Evolutionary conservation across 2,888 invertebrate genomes (phyloP).

Genomic region (Synanthedon formicaeformis): DNA sequence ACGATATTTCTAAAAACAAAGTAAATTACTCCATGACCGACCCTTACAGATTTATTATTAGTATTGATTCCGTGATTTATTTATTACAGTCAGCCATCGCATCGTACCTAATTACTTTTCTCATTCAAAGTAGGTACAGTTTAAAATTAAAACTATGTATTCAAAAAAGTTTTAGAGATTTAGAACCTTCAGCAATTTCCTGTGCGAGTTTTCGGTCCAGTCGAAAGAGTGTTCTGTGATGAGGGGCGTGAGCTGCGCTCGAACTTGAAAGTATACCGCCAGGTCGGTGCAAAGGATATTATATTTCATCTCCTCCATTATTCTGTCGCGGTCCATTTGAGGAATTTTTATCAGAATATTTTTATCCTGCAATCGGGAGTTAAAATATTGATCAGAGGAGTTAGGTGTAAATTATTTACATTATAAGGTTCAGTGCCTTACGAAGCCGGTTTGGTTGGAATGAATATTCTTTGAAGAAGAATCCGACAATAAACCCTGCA

Average conservation of each 20-base stretch:
- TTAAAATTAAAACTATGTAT: too few relatives aligned
- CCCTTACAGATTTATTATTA: too few relatives aligned
- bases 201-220: slow-evolving; percentile 57
- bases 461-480: background rate
- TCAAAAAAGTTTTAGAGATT: too few relatives aligned
- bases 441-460: background rate
- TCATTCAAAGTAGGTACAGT: too few relatives aligned
- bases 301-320: slow-evolving; percentile 66
- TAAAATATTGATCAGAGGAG: background rate
- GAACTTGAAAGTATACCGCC: slow-evolving; percentile 64
- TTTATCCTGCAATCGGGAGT: slow-evolving; percentile 46
- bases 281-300: slow-evolving; percentile 73
- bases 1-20: too few relatives aligned
- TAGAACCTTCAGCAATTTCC: slow-evolving; percentile 61
- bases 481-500: too few relatives aligned
- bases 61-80: too few relatives aligned
- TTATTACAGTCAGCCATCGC: too few relatives aligned
- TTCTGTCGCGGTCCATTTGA: slow-evolving; percentile 35
- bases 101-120: too few relatives aligned
- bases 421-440: background rate
- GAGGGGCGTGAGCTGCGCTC: slow-evolving; percentile 65
- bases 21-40: too few relatives aligned
- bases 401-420: too few relatives aligned
- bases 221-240: slow-evolving; percentile 57
- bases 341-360: slow-evolving; percentile 55